Percentiles rank a stretch among this genome's conserved stretches.
These are phyloP conservation scores for Desmodus rotundus DNA, from an alignment of 2,113 vertebrate species.

Conservation along the genomic window DNA sequence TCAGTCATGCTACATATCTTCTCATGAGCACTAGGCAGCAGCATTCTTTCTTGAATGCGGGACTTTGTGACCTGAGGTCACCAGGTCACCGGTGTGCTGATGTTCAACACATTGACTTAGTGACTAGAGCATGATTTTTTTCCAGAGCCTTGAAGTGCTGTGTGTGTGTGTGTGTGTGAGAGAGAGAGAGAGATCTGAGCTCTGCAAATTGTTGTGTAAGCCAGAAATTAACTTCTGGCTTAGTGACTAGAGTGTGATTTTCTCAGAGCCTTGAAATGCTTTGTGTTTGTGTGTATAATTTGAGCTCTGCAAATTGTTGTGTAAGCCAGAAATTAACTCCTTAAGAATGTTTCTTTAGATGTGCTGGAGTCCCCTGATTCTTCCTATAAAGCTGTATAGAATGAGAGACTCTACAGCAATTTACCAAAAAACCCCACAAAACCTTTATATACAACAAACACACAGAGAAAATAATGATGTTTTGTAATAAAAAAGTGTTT, in stretches of 20 bases:
- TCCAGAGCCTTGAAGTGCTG: not conserved
- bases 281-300: not conserved
- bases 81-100: not conserved
- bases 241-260: not conserved
- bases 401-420: not conserved
- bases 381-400: not conserved
- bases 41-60: not conserved
- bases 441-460: not conserved
- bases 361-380: not conserved
- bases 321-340: not conserved
- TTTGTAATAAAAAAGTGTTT: constrained; percentile 6
- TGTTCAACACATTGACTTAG: not conserved
- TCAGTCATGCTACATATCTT: not conserved
- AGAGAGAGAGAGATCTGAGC: not conserved
- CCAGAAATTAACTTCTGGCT: not conserved
- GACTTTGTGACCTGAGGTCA: not conserved
- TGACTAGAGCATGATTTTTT: not conserved
- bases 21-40: not conserved
- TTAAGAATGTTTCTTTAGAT: not conserved
- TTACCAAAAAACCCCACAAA: constrained; percentile 46
- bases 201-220: not conserved
- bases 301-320: not conserved
- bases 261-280: not conserved
- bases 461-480: constrained; percentile 3
- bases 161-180: not conserved